A percentile compares a stretch with the other conserved stretches of the same genome.
phyloP scores from a whole-genome alignment of 2,888 invertebrate species.

The Ochropleura leucogaster region DNA sequence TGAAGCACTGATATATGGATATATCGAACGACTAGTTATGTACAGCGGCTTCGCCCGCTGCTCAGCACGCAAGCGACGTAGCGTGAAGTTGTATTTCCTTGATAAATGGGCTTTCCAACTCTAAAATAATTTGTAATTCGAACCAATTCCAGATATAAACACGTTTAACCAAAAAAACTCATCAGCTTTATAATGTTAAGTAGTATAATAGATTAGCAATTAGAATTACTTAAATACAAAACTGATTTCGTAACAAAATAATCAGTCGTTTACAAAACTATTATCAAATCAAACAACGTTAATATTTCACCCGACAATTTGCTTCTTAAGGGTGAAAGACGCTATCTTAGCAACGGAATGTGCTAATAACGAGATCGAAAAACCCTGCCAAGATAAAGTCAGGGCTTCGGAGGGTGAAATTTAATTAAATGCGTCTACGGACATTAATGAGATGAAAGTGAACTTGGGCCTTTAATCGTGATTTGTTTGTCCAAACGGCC shows the following conservation, averaged over 20 bases:
- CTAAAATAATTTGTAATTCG: too few relatives aligned
- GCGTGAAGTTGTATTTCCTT: too few relatives aligned
- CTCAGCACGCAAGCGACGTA: too few relatives aligned
- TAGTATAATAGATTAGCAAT: background rate
- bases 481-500: slow-evolving; percentile 87
- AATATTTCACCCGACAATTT: slow-evolving; percentile 69
- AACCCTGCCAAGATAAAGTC: slow-evolving; percentile 83
- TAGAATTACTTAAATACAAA: background rate
- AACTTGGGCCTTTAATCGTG: slow-evolving; percentile 85
- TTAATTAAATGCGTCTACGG: slow-evolving; percentile 88
- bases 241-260: slow-evolving; percentile 3
- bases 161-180: too few relatives aligned
- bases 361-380: slow-evolving; percentile 87
- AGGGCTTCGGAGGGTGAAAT: slow-evolving; percentile 84
- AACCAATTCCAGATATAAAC: too few relatives aligned
- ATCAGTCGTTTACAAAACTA: slow-evolving; percentile 62
- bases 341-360: slow-evolving; percentile 76
- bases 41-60: too few relatives aligned
- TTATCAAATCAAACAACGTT: slow-evolving; percentile 66
- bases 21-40: background rate
- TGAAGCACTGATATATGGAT: background rate
- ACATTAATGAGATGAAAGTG: slow-evolving; percentile 89
- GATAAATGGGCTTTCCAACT: too few relatives aligned
- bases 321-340: slow-evolving; percentile 67
- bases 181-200: too few relatives aligned